phyloP scores from a whole-genome alignment of 2,797 vertebrate genomes.

The Rhadinocentrus ornatus region DNA sequence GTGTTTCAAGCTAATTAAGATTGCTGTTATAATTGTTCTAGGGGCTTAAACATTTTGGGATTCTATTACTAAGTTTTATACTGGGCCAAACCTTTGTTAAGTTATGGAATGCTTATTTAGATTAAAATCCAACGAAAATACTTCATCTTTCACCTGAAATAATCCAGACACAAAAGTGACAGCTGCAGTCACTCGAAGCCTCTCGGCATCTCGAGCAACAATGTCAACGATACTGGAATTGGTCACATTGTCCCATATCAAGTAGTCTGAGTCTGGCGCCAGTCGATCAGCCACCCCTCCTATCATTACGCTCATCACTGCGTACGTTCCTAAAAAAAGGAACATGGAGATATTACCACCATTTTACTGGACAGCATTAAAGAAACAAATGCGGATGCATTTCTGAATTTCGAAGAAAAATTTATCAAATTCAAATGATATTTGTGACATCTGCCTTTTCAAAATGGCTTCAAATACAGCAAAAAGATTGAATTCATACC shows the following conservation, averaged over 20 bases:
- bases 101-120: too few species aligned
- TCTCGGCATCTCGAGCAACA: conserved; percentile 63
- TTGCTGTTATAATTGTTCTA: too few species aligned
- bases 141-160: conserved; percentile 86
- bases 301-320: conserved; percentile 95
- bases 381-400: neutral
- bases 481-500: conserved; percentile 63
- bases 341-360: neutral
- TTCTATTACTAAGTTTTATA: too few species aligned
- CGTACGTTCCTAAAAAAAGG: conserved; percentile 87
- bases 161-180: conserved; percentile 90
- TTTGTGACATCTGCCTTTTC: neutral
- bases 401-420: too few species aligned
- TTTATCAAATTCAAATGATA: too few species aligned
- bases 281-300: conserved; percentile 90
- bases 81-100: too few species aligned
- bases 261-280: conserved; percentile 83
- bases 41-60: too few species aligned
- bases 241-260: conserved; percentile 70
- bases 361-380: neutral
- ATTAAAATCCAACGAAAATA: too few species aligned
- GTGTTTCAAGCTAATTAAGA: too few species aligned
- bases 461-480: neutral
- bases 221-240: conserved; percentile 68
- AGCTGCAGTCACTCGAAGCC: conserved; percentile 86